Conservation (phyloP, 2,797 vertebrate species). For the Tragelaphus eurycerus region DNA sequence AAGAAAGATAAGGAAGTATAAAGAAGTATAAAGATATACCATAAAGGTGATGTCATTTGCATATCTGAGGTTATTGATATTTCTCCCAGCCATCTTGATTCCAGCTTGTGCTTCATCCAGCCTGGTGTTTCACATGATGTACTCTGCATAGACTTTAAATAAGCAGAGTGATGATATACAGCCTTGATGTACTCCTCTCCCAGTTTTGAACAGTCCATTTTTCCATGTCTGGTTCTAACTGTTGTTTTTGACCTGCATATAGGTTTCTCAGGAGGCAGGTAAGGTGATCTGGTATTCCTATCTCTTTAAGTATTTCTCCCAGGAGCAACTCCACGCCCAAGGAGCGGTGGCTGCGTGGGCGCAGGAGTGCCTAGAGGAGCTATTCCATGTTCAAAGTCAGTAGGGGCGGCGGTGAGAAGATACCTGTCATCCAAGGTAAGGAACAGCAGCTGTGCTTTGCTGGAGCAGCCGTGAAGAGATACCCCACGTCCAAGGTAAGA, state of each 20-base stretch:
- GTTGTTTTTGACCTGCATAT: neutral
- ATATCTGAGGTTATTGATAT: neutral
- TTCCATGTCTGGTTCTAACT: neutral
- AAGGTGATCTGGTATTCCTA: neutral
- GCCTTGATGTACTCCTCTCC: neutral
- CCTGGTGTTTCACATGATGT: neutral
- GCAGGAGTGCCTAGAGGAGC: too few relatives aligned
- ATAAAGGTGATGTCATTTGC: neutral
- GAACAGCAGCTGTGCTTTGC: too few relatives aligned
- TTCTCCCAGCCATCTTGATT: neutral
- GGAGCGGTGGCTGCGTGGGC: too few relatives aligned
- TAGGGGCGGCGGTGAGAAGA: too few relatives aligned
- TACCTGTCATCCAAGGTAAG: too few relatives aligned
- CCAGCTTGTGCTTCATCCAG: neutral
- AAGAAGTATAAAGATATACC: neutral
- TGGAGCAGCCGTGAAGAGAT: too few relatives aligned
- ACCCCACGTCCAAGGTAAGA: too few relatives aligned
- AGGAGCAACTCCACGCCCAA: too few relatives aligned
- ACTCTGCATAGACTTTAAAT: neutral
- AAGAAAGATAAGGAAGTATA: neutral
- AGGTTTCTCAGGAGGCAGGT: neutral
- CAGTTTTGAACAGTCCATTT: neutral
- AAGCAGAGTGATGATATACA: neutral
- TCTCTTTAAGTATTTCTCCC: neutral
- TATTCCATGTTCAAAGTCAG: too few relatives aligned